Conservation (phyloP, 35 echinoderm and acorn worm genomes). For the Nesometra sesokonis region DNA sequence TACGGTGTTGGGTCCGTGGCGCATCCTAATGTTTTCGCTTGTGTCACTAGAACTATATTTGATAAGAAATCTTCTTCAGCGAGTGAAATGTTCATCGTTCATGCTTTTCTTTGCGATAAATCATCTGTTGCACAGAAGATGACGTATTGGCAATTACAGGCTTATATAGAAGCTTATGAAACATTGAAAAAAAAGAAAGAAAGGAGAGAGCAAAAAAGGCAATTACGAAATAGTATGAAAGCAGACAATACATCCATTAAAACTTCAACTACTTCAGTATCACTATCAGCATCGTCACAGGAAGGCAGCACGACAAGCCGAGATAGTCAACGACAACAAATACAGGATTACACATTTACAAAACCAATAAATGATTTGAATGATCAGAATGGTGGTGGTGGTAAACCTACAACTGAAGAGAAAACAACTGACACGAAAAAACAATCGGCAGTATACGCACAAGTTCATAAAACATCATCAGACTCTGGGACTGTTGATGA, state of each 20-base stretch:
- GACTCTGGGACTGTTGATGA: not conserved
- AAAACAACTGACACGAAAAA: not conserved
- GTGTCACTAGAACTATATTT: conserved; percentile 48
- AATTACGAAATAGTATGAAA: conserved; percentile 34
- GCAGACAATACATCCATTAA: conserved; percentile 23
- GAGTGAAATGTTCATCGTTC: conserved; percentile 56
- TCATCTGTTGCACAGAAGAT: conserved; percentile 46
- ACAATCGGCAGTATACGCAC: not conserved
- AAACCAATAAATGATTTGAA: not conserved
- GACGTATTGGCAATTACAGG: conserved; percentile 96
- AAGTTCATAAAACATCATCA: not conserved
- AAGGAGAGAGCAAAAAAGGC: conserved; percentile 12
- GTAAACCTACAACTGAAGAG: not conserved
- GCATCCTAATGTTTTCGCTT: conserved; percentile 81
- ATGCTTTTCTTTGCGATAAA: conserved; percentile 91
- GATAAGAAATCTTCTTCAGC: conserved; percentile 40
- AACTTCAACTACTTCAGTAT: not conserved
- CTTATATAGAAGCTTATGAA: conserved; percentile 97
- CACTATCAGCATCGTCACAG: not conserved
- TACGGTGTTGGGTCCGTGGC: conserved; percentile 68
- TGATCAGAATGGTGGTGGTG: not conserved
- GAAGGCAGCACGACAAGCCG: not conserved
- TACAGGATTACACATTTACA: not conserved
- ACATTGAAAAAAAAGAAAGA: conserved; percentile 71
- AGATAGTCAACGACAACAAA: not conserved